Percentiles rank a stretch among this genome's conserved stretches.
phyloP scores from a whole-genome alignment of 1,140 invertebrate genomes.

The Magallana gigas region DNA sequence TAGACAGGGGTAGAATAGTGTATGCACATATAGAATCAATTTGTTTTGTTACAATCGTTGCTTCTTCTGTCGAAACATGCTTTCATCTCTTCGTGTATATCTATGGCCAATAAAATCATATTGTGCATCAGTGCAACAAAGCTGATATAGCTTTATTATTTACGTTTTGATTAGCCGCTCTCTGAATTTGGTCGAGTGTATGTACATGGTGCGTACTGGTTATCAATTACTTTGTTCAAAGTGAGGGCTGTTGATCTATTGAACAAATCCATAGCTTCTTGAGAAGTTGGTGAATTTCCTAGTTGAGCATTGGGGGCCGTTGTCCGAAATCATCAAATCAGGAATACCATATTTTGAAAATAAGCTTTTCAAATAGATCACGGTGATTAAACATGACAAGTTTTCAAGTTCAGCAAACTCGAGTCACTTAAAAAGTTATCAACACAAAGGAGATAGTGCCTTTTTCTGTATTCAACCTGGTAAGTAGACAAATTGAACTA shows the following conservation, averaged over 20 bases:
- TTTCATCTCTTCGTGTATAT: no score
- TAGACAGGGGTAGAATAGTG: no score
- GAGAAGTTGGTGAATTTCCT: constrained; percentile 54
- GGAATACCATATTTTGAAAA: constrained; percentile 7
- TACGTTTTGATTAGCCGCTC: no score
- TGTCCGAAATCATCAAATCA: background rate
- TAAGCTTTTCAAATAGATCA: background rate
- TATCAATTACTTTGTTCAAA: constrained; percentile 68
- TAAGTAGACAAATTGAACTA: background rate
- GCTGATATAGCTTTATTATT: no score
- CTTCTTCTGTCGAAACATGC: no score
- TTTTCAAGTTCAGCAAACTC: background rate
- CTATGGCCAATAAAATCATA: no score
- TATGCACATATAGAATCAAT: no score
- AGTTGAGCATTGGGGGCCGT: background rate
- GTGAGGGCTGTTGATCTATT: constrained; percentile 52
- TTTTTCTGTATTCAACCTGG: background rate
- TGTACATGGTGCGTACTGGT: constrained; percentile 55
- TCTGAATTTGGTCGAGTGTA: background rate
- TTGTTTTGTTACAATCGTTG: no score
- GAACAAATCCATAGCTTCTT: no score
- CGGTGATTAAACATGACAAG: background rate
- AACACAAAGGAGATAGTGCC: background rate
- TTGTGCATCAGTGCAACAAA: no score
- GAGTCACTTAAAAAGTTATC: background rate